Conservation (phyloP, 2,888 invertebrate species). For the Rhingia campestris region DNA sequence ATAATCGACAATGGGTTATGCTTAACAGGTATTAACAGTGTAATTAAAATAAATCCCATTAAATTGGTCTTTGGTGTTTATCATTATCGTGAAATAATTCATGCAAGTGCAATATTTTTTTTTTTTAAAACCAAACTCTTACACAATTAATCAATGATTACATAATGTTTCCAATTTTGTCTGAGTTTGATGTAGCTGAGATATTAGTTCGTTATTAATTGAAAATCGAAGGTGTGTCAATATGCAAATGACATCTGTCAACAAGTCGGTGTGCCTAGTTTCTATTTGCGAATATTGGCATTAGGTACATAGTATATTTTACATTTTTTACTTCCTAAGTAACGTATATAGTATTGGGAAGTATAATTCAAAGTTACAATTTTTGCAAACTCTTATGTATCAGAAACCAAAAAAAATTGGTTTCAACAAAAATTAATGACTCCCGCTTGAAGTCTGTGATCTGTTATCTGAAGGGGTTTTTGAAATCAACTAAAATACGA, state of each 20-base stretch:
- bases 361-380: too few relatives aligned
- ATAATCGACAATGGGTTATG: constrained; percentile 36
- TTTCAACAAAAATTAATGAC: too few relatives aligned
- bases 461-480: too few relatives aligned
- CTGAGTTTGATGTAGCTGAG: background rate
- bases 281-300: too few relatives aligned
- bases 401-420: too few relatives aligned
- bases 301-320: too few relatives aligned
- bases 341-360: too few relatives aligned
- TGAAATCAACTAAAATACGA: too few relatives aligned
- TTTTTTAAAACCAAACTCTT: background rate
- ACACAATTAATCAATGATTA: too few relatives aligned
- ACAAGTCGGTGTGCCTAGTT: constrained; percentile 18
- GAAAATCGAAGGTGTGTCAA: constrained; percentile 48
- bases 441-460: too few relatives aligned
- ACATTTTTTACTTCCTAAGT: too few relatives aligned
- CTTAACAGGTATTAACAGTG: constrained; percentile 60
- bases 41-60: constrained; percentile 62
- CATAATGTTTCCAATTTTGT: background rate
- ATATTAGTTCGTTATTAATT: constrained; percentile 19
- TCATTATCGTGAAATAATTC: constrained; percentile 20
- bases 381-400: too few relatives aligned
- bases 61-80: constrained; percentile 41
- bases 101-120: constrained; percentile 1
- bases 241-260: constrained; percentile 38